Conservation (phyloP, 2,113 vertebrate species). For the Baryphthengus martii region DNA sequence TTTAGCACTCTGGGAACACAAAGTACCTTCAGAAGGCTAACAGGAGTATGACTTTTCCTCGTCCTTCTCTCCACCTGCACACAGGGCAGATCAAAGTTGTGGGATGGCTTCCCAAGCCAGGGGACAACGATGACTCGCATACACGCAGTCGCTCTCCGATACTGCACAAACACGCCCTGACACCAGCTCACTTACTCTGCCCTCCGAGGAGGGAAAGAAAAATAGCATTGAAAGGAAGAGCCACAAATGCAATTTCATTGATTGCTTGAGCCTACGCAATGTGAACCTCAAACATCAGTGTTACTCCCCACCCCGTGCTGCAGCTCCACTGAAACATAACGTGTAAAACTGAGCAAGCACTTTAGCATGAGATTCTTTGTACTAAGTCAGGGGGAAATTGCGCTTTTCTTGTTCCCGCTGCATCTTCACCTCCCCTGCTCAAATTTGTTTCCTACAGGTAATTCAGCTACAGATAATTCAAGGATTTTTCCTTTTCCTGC, state of each 20-base stretch:
- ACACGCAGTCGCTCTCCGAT: no score
- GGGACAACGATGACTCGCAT: not conserved
- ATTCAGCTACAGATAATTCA: not conserved
- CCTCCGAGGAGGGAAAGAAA: accelerated
- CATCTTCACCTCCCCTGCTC: not conserved
- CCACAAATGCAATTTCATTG: not conserved
- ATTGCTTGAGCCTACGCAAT: not conserved
- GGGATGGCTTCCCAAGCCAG: conserved; percentile 1
- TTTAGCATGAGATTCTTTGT: not conserved
- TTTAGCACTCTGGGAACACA: conserved; percentile 17
- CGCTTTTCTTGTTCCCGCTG: not conserved
- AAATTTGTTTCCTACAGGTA: not conserved
- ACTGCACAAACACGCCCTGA: not conserved
- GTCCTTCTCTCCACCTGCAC: conserved; percentile 50
- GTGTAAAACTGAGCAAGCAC: not conserved
- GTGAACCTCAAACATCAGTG: not conserved
- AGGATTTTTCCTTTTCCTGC: not conserved
- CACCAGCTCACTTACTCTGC: not conserved
- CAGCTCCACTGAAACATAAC: not conserved
- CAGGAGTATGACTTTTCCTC: conserved; percentile 7
- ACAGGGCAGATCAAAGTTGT: not conserved
- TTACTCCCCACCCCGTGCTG: not conserved
- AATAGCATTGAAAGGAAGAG: not conserved
- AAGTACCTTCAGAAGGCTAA: conserved; percentile 35
- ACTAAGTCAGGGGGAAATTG: not conserved